A percentile compares a stretch with the other conserved stretches of the same genome.
These are phyloP conservation scores for Drosophila carrolli DNA, from an alignment of 1,140 invertebrate species.

Conservation along the genomic window DNA sequence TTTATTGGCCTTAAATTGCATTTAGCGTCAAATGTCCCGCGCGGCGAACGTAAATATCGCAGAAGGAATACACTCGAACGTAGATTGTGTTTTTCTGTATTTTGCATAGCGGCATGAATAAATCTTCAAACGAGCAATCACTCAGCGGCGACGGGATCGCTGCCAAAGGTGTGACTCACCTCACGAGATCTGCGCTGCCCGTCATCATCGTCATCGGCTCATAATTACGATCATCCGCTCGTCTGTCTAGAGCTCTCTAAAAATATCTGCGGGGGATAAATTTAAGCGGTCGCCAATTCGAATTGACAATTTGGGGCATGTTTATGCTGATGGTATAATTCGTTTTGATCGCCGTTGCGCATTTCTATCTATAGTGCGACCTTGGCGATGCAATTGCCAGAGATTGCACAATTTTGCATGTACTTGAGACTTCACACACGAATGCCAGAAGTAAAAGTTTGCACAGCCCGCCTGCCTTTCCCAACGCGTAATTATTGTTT, in stretches of 20 bases:
- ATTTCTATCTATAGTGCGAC: conserved; percentile 51
- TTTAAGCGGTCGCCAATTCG: conserved; percentile 39
- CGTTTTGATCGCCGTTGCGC: conserved; percentile 19
- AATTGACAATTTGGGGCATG: conserved; percentile 55
- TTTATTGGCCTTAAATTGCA: conserved; percentile 82
- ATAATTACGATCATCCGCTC: conserved; percentile 13
- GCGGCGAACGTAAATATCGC: conserved; percentile 60
- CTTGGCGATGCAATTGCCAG: conserved; percentile 35
- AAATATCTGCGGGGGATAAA: conserved; percentile 46
- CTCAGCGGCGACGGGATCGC: conserved; percentile 47
- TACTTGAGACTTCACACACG: conserved; percentile 52
- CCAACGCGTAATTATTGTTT: conserved; percentile 40
- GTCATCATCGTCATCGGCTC: conserved; percentile 11
- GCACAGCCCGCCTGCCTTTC: conserved; percentile 41
- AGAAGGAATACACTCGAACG: conserved; percentile 25
- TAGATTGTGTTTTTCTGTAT: conserved; percentile 2
- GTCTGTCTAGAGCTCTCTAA: conserved; percentile 32
- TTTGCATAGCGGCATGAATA: conserved; percentile 54
- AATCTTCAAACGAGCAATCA: conserved; percentile 73
- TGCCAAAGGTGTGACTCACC: conserved; percentile 65
- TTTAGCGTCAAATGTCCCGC: conserved; percentile 78
- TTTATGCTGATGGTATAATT: conserved; percentile 41
- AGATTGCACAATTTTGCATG: conserved; percentile 45
- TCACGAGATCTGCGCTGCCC: conserved; percentile 1
- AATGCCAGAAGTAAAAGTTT: conserved; percentile 65